These are phyloP conservation scores for Chelonia mydas DNA, from an alignment of 2,797 vertebrate genomes.

Conservation along the genomic window DNA sequence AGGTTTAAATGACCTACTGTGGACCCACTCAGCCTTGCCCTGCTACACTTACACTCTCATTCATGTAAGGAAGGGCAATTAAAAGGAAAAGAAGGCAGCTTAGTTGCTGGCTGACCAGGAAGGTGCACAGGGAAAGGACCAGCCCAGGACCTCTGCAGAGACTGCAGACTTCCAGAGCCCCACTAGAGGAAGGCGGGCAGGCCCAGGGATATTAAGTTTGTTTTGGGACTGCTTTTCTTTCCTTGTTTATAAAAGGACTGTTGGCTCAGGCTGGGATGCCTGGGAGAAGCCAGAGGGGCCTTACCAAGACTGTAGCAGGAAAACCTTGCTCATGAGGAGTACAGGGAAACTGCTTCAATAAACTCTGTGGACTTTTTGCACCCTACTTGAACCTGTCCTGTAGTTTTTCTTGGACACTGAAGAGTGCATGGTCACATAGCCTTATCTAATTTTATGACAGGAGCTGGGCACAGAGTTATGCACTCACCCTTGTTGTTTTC, in stretches of 20 bases:
- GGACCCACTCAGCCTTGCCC: too few species aligned
- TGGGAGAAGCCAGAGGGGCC: background rate
- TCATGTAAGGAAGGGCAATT: too few species aligned
- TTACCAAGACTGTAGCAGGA: background rate
- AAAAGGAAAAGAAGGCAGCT: too few species aligned
- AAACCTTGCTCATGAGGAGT: background rate
- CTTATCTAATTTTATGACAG: background rate
- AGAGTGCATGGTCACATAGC: background rate
- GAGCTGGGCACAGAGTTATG: background rate
- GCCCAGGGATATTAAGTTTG: background rate
- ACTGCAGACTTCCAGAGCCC: too few species aligned
- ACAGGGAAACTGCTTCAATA: background rate
- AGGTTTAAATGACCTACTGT: too few species aligned
- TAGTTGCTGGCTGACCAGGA: too few species aligned
- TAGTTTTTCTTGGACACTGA: background rate
- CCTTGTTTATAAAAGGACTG: background rate
- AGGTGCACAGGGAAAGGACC: too few species aligned
- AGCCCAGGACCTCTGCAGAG: too few species aligned
- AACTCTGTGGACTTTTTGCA: background rate
- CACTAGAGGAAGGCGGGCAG: too few species aligned
- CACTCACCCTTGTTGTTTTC: background rate
- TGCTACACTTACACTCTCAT: too few species aligned
- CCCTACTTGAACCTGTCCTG: too few species aligned
- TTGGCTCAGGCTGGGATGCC: background rate
- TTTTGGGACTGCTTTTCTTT: background rate